A percentile compares a stretch with the other conserved stretches of the same genome.
phyloP scores from a whole-genome alignment of 2,797 vertebrate genomes.

The Aulostomus chinensis region DNA sequence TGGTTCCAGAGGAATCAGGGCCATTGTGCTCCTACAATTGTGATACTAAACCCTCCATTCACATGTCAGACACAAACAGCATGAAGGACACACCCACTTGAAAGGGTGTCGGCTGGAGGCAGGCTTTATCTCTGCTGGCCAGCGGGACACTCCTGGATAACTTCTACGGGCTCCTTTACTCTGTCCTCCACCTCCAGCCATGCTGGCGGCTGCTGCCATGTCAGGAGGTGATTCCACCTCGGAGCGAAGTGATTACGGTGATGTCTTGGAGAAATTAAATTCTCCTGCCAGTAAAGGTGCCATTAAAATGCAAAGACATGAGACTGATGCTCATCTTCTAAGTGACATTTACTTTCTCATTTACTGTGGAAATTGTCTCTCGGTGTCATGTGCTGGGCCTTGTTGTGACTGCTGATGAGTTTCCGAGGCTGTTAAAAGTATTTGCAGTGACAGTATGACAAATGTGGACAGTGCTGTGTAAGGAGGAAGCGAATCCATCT shows the following conservation, averaged over 20 bases:
- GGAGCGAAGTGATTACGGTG: conserved; percentile 36
- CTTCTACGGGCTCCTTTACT: too few species aligned
- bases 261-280: conserved; percentile 49
- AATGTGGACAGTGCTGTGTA: conserved; percentile 39
- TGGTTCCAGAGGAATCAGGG: too few species aligned
- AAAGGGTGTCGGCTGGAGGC: too few species aligned
- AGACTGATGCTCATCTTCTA: conserved; percentile 67
- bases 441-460: conserved; percentile 28
- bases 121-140: too few species aligned
- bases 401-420: conserved; percentile 64
- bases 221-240: conserved; percentile 11
- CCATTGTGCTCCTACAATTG: too few species aligned
- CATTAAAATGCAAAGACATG: conserved; percentile 62
- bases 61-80: too few species aligned
- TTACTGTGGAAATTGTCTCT: conserved; percentile 55
- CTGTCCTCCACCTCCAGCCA: too few species aligned
- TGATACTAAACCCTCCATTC: too few species aligned
- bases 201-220: background rate
- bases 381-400: conserved; percentile 13
- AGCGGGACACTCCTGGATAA: too few species aligned
- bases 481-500: conserved; percentile 50
- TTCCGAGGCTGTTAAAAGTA: conserved; percentile 27
- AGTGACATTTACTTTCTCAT: conserved; percentile 69
- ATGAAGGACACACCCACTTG: too few species aligned
- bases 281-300: conserved; percentile 43